These are phyloP conservation scores for Cydia pomonella DNA, from an alignment of 1,140 invertebrate species.

Conservation along the genomic window DNA sequence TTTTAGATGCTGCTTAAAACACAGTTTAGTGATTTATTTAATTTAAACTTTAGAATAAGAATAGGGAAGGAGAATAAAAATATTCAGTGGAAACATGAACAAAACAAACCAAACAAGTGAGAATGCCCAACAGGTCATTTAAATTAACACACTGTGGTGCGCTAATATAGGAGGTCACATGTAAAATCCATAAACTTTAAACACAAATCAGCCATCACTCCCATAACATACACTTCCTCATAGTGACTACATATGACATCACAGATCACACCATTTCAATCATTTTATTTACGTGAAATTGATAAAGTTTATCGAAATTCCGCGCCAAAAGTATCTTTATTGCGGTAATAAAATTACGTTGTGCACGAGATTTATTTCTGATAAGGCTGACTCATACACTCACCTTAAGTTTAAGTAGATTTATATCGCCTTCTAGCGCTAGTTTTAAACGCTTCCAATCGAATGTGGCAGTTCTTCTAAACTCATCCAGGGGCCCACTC, in stretches of 20 bases:
- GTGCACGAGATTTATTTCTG: neutral
- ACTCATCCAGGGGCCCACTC: conserved; percentile 86
- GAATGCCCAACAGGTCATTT: neutral
- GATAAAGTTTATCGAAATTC: conserved; percentile 7
- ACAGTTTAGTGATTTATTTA: too few species aligned
- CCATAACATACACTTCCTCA: neutral
- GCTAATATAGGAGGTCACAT: neutral
- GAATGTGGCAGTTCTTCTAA: conserved; percentile 87
- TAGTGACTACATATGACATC: conserved; percentile 8
- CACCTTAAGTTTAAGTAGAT: conserved; percentile 87
- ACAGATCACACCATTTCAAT: conserved; percentile 8
- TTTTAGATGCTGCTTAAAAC: too few species aligned
- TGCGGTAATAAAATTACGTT: conserved; percentile 11
- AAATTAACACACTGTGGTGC: neutral
- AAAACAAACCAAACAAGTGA: too few species aligned
- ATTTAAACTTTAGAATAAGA: too few species aligned
- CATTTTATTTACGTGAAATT: neutral
- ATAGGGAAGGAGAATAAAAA: too few species aligned
- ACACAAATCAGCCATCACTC: neutral
- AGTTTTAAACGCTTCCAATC: conserved; percentile 90
- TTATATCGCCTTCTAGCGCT: conserved; percentile 87
- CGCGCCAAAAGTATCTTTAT: conserved; percentile 23
- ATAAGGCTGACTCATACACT: conserved; percentile 37
- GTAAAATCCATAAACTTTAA: neutral
- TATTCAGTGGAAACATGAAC: too few species aligned